Evolutionary conservation across 1,140 invertebrate species (phyloP), one percentile per base, ranked within the genome.

Genomic region (Drosophila athabasca): DNA sequence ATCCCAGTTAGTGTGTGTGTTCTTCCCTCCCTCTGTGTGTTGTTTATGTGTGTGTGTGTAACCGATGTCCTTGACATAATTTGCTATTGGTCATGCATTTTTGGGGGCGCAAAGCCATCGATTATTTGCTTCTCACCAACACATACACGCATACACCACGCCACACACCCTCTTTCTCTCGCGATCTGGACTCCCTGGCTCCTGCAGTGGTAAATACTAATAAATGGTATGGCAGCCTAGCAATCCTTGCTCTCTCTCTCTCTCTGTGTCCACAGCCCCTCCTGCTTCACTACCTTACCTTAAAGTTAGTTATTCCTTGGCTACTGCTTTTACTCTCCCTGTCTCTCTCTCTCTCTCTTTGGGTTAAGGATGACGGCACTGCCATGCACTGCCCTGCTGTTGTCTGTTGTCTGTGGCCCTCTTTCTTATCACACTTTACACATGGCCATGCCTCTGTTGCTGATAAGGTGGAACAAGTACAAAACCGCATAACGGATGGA

Each of bases 21-120:
- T 39, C 35, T 39, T 39, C 11, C 35, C 35, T 13, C 35, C 35
- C 35, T 39, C 11, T 1, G 11, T 39, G 31, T 35, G 9, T 9
- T 44, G 41, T 15, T n/a, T n/a, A 0, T 44, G 43, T 13, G 29
- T 19, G 6, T 26, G 57, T 59, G 31, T 17, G 53, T 43, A 31
- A 29, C 15, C 29, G 26, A 74, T 58, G 71, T 75, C 71, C 71
- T 75, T 75, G 71, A 75, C 71, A 75, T 59, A 58, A 75, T 75
- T 75, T 68, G 31, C 22, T 35, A 51, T n/a, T 48, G 29, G 29
- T 45, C 13, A 24, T 13, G 67, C 54, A 57, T 57, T 57, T 57
- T 45, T 24, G 43, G 19, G 8, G 43, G 24, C 24, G 31, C 11
- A 39, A 39, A 39, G 29, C 71, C 62, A 75, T 75, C 71, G 71